Evolutionary conservation across 2,888 invertebrate species (phyloP), one percentile per base, ranked within the genome.

Genomic region (Xestia rhomboidea): DNA sequence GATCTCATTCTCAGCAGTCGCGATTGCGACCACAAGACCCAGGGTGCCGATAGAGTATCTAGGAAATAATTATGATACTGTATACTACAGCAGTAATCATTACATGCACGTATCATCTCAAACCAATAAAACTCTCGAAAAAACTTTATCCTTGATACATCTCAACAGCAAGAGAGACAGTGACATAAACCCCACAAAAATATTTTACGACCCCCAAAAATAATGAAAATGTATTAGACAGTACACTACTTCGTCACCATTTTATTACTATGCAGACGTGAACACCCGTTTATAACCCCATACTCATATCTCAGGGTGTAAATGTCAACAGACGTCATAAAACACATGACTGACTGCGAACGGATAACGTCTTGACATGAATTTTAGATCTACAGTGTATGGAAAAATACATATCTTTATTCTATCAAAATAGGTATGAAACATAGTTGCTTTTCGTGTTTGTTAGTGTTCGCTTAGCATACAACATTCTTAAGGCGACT

Each of bases 271-370:
- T 81, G 77, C 67, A 75, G 77, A 77, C 86, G 80, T 84, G 81
- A 87, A 76, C 85, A 78, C 77, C 67, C 81, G 77, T 88, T 87
- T 89, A 88, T 82, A 81, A 73, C 83, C 82, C 80, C 74, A 76
- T 76, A 79, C 76, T 89, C 89, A 87, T 89, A 89, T 87, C 84
- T 87, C 73, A 70, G 51, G 83, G 80, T 82, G 89, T 88, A 87
- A 91, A 92, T 90, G 91, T 93, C 93, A 92, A 88, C 92, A 88
- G 86, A 82, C 49, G 90, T 86, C 90, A 92, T 95, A 94, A 95
- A 95, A 93, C 90, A 89, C 88, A 88, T 90, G 90, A 89, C 83
- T 89, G 90, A 84, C 88, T 87, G 70, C 76, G 62, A 73, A 81
- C 84, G 87, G 87, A 86, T 87, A 81, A 79, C 81, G 82, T 83